Evolutionary conservation across 2,797 vertebrate genomes (phyloP).

Genomic region (Cossypha dichroa): DNA sequence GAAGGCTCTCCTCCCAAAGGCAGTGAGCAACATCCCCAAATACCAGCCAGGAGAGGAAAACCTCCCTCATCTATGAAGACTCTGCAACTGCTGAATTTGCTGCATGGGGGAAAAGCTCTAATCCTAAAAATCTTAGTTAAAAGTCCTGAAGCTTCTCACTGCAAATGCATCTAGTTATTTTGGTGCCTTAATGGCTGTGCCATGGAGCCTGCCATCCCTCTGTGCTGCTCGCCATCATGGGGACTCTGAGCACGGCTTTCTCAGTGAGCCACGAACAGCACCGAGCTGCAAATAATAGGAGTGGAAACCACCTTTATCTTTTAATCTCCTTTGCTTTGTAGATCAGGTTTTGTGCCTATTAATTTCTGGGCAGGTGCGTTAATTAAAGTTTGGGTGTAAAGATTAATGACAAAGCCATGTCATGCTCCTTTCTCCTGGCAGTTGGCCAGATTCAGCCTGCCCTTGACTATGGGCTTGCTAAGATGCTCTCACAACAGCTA

Average conservation of each 20-base stretch:
- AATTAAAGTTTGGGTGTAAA: conserved; percentile 51
- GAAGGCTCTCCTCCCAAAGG: not conserved
- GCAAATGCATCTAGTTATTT: not conserved
- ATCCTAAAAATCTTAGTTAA: not conserved
- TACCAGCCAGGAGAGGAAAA: not conserved
- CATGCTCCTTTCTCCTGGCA: not conserved
- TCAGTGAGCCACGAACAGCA: not conserved
- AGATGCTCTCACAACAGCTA: not conserved
- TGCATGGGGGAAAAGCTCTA: not conserved
- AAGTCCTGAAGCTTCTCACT: not conserved
- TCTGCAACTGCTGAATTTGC: not conserved
- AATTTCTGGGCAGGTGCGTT: conserved; percentile 46
- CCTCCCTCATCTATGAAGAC: not conserved
- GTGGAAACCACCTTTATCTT: not conserved
- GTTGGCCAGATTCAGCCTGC: not conserved
- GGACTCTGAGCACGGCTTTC: rapidly evolving
- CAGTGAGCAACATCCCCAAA: not conserved
- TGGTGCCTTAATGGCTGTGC: not conserved
- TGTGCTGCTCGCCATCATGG: rapidly evolving
- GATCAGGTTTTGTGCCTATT: conserved; percentile 40
- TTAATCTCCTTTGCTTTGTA: conserved; percentile 37
- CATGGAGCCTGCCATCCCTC: rapidly evolving
- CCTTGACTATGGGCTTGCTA: not conserved
- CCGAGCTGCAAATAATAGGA: not conserved
- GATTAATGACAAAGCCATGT: conserved; percentile 7